Base-by-base conservation (phyloP, 2,797 vertebrate genomes). In the Falco biarmicus region DNA sequence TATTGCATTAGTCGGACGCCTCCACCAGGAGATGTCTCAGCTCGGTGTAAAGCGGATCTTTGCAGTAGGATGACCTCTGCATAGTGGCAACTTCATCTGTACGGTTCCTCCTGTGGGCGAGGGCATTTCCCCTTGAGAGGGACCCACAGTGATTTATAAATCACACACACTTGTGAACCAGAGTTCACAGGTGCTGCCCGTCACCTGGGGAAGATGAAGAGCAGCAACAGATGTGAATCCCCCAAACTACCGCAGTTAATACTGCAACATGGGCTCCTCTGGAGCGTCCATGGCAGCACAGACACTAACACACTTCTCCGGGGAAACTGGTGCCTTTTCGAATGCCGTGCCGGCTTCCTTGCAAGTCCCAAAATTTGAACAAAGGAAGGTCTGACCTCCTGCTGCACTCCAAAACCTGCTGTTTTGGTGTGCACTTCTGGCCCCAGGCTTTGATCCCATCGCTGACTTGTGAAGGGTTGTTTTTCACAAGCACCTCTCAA, bases 281-380 rank as follows among this genome's bases (percentile, higher is more conserved):
- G 59, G 22, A 1, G 0, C 69, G 16, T 18, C 56, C 31, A 6
- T 0, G 3, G 68, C 29, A 83, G 60, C 43, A 51, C 13, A 2
- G 22, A 47, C 16, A 15, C 7, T 26, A 45, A 68, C 12, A 11
- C 39, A 14, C 4, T 32, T 37, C 43, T 91, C 56, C 64, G 64
- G 45, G 18, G 61, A 71, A 70, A 57, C 45, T 2, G 1, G 9
- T 41, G 15, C 19, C 37, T 43, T 91, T 60, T 73, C 63, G 54
- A 71, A 88, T 65, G 26, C 37, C 43, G 68, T 0, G 1, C 5
- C 48, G 45, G 18, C n/a, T 65, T 70, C 76, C 63, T 71, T 75
- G 37, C 56, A 84, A 13, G 54, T 50, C 65, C 84, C 66, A 64
- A 79, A 87, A 69, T 73, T 43, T 59, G 32, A 45, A 37, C 25